phyloP scores from a whole-genome alignment of 2,113 vertebrate genomes.

The Toxotes jaculatrix region DNA sequence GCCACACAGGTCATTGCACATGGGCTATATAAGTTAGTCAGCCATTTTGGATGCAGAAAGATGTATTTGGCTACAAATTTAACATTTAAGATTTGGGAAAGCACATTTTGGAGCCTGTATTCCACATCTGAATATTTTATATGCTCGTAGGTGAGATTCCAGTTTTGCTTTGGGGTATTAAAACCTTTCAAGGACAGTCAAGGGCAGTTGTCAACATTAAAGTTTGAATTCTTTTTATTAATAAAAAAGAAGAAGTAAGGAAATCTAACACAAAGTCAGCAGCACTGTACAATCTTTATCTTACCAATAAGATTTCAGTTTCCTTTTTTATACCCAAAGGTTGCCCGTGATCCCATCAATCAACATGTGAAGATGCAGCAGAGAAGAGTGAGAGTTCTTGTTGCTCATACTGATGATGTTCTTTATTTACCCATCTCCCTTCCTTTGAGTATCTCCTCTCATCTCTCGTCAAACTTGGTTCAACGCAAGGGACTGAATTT shows the following conservation, averaged over 20 bases:
- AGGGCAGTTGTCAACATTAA: slow-evolving; percentile 22
- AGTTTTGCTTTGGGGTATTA: background rate
- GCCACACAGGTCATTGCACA: slow-evolving; percentile 14
- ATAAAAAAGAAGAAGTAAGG: background rate
- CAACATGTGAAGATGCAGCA: slow-evolving; percentile 34
- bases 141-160: background rate
- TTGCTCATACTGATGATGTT: slow-evolving; percentile 53
- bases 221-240: background rate
- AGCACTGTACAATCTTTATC: slow-evolving; percentile 2
- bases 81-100: slow-evolving; percentile 2
- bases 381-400: slow-evolving; percentile 33
- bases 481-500: slow-evolving; percentile 57
- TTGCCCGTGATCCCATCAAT: slow-evolving; percentile 56
- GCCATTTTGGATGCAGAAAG: background rate
- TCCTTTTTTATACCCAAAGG: slow-evolving; percentile 30
- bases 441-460: slow-evolving; percentile 53
- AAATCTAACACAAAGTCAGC: background rate
- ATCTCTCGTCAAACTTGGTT: slow-evolving; percentile 49
- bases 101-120: background rate
- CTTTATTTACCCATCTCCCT: slow-evolving; percentile 14
- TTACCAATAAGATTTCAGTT: slow-evolving; percentile 8
- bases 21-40: background rate
- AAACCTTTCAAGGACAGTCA: slow-evolving; percentile 15
- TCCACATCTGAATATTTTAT: slow-evolving; percentile 20
- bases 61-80: background rate